These are phyloP conservation scores for Mesochorus sp. DNA, from an alignment of 2,888 invertebrate genomes.

Conservation along the genomic window DNA sequence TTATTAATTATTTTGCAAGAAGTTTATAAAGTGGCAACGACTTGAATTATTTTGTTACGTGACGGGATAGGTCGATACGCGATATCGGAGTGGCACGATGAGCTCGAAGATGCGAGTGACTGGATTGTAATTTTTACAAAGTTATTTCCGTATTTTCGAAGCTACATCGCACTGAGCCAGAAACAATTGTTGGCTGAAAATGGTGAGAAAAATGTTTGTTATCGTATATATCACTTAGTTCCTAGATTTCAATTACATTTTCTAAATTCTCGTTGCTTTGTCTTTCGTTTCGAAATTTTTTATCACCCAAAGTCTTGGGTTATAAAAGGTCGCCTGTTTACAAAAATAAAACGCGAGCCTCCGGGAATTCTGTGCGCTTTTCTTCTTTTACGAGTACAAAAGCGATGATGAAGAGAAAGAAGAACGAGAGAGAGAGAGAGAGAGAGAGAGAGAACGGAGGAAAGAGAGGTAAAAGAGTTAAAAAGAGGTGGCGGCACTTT, in stretches of 20 bases:
- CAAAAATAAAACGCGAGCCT: constrained; percentile 25
- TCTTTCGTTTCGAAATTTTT: constrained; percentile 7
- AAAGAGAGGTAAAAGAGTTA: too few relatives aligned
- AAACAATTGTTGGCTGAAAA: constrained; percentile 14
- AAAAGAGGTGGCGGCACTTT: constrained; percentile 30
- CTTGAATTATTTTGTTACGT: neutral
- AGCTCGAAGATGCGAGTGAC: constrained; percentile 40
- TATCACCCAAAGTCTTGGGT: neutral
- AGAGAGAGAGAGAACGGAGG: too few relatives aligned
- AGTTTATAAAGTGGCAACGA: neutral
- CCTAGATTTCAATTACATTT: neutral
- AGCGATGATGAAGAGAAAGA: neutral
- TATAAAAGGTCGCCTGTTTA: constrained; percentile 20
- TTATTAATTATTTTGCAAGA: neutral
- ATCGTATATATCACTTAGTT: neutral
- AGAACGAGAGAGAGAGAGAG: constrained; percentile 5
- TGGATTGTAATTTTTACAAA: constrained; percentile 52
- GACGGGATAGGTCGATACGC: constrained; percentile 47
- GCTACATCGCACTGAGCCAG: constrained; percentile 17
- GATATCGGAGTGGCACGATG: constrained; percentile 33
- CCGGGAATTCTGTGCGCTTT: neutral
- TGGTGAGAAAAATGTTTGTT: constrained; percentile 40
- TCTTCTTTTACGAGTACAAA: constrained; percentile 1
- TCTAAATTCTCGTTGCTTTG: neutral
- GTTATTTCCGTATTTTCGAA: constrained; percentile 51